Evolutionary conservation across 2,113 vertebrate genomes (phyloP), one percentile per base, ranked within the genome.

Genomic region (Equus quagga): DNA sequence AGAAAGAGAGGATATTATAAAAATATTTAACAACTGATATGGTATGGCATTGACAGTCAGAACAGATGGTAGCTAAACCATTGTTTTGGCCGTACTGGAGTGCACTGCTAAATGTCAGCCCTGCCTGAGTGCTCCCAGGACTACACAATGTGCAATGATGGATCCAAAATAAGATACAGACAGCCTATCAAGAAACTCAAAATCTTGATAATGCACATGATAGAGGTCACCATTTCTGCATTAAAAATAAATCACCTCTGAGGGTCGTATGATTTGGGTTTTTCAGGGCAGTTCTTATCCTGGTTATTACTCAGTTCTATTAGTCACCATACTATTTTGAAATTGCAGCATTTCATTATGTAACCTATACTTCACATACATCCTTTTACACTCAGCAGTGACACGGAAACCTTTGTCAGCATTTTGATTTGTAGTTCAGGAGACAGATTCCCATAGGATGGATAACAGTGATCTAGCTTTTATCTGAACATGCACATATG

Each of bases 381-480:
- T 67, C 75, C 23, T 81, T 90, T 92, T 87, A 87, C 41, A 46
- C 41, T 65, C 51, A 82, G 64, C 44, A 54, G 15, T 14, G 44
- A 26, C 33, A 41, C 1, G 2, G 69, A 31, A 67, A 83, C 5
- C 11, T 75, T 78, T 46, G 72, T 76, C 67, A 67, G 72, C 4
- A 4, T 89, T 78, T 83, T 84, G 58, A 95, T 72, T 76, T 95
- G 51, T 88, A 49, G 49, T 15, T 64, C 21, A 31, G 28, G 17
- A 89, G 41, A 24, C 10, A 28, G 41, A 84, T 44, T 91, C 84
- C 89, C n/a, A 23, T 1, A 56, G 65, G 88, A 73, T 26, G 24
- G 41, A 70, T 56, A 70, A 75, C 17, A 23, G 23, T 65, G 58
- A 70, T 87, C 46, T 44, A 87, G 26, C 69, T 96, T 97, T 92